These are phyloP conservation scores for Caerostris extrusa DNA, from an alignment of 1,140 invertebrate genomes.

Conservation along the genomic window DNA sequence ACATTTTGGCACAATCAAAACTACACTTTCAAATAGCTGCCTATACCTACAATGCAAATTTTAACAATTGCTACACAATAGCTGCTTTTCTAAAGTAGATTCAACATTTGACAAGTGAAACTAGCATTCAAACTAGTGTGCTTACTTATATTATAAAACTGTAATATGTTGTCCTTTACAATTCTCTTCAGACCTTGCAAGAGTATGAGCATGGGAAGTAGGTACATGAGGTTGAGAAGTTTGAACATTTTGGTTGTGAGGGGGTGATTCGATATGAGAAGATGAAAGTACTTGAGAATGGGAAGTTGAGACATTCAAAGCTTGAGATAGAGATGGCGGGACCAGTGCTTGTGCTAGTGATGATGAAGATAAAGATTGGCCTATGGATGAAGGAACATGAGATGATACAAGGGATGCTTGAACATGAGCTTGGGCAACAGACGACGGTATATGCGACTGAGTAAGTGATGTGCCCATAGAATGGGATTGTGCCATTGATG, in stretches of 20 bases:
- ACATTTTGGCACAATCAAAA: not conserved
- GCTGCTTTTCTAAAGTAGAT: not conserved
- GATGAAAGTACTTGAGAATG: not conserved
- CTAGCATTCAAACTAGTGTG: not conserved
- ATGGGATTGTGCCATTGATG: slow-evolving; percentile 43
- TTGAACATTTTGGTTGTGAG: slow-evolving; percentile 17
- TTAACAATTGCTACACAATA: not conserved
- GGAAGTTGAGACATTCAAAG: slow-evolving; percentile 3
- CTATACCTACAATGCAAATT: not conserved
- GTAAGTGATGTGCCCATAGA: slow-evolving; percentile 31
- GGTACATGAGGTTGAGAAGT: slow-evolving; percentile 13
- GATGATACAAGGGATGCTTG: slow-evolving; percentile 25
- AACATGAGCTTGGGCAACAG: not conserved
- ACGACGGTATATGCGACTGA: slow-evolving; percentile 38
- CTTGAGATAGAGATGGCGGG: slow-evolving; percentile 10
- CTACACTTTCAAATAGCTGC: slow-evolving; percentile 13
- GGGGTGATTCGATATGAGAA: not conserved
- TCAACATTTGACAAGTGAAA: not conserved
- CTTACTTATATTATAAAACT: slow-evolving; percentile 34
- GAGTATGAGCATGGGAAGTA: slow-evolving; percentile 30
- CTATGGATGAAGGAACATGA: slow-evolving; percentile 23
- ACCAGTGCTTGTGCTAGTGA: not conserved
- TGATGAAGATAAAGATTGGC: not conserved
- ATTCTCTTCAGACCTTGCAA: slow-evolving; percentile 30
- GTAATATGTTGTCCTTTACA: slow-evolving; percentile 70